phyloP scores from a whole-genome alignment of 2,113 vertebrate genomes.

The Melanocharis versteri region DNA sequence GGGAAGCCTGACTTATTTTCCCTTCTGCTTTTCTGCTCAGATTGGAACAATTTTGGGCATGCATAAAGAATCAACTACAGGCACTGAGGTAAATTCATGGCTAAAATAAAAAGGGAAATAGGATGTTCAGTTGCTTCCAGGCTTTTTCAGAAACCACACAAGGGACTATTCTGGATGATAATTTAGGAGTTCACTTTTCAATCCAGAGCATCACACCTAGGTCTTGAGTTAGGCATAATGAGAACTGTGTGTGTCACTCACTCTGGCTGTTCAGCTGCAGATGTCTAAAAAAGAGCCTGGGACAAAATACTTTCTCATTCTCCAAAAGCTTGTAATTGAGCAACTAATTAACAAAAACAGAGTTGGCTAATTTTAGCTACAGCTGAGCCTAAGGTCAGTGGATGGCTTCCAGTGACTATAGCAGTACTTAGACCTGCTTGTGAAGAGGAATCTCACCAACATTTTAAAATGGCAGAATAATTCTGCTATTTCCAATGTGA shows the following conservation, averaged over 20 bases:
- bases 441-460: background rate
- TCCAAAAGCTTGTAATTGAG: background rate
- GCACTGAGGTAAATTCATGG: background rate
- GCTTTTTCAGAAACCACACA: background rate
- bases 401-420: background rate
- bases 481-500: background rate
- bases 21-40: background rate
- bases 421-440: background rate
- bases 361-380: background rate
- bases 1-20: background rate
- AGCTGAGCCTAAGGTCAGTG: background rate
- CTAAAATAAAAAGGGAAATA: background rate
- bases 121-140: background rate
- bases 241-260: fast-evolving
- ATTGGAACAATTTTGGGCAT: background rate
- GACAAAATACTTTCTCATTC: background rate
- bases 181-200: background rate
- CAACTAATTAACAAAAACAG: background rate
- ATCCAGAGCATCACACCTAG: background rate
- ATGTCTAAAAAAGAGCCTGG: background rate
- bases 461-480: background rate
- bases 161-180: background rate
- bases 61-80: background rate
- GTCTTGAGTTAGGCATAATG: background rate
- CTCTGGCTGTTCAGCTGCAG: background rate